Conservation (phyloP, 1,140 invertebrate species). For the Lethrus apterus region DNA sequence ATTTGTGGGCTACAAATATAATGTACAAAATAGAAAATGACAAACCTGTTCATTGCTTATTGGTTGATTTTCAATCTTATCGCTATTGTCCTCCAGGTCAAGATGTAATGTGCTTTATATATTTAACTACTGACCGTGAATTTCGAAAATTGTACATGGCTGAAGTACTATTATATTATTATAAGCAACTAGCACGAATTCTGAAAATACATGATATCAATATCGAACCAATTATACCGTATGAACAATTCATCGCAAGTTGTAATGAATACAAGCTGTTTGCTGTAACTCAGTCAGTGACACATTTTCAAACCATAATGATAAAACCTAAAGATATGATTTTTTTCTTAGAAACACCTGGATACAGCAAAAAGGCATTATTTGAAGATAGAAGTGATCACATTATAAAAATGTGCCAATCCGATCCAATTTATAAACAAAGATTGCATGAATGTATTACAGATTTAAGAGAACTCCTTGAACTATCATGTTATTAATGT, state of each 20-base stretch:
- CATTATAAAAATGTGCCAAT: no score
- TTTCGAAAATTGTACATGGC: slow-evolving; percentile 36
- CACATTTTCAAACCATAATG: no score
- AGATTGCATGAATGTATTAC: no score
- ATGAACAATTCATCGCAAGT: background rate
- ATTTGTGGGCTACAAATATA: slow-evolving; percentile 47
- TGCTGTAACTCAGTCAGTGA: background rate
- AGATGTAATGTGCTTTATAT: slow-evolving; percentile 41
- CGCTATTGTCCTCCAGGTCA: slow-evolving; percentile 45
- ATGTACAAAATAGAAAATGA: slow-evolving; percentile 36
- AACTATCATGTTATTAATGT: no score
- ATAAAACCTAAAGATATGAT: no score
- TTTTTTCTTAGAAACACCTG: no score
- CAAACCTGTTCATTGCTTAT: slow-evolving; percentile 35
- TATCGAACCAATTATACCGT: background rate
- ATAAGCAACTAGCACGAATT: background rate
- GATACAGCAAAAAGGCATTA: no score
- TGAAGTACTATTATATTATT: slow-evolving; percentile 24
- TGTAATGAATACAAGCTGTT: slow-evolving; percentile 3
- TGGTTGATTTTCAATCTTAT: slow-evolving; percentile 48
- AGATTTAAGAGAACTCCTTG: no score
- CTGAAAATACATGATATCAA: background rate
- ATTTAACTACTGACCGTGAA: slow-evolving; percentile 32
- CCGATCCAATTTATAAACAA: no score
- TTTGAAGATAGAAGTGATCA: no score